Percentiles rank a stretch among this genome's conserved stretches.
Evolutionary conservation across 2,888 invertebrate species (phyloP).

Genomic region (Protophormia terraenovae): DNA sequence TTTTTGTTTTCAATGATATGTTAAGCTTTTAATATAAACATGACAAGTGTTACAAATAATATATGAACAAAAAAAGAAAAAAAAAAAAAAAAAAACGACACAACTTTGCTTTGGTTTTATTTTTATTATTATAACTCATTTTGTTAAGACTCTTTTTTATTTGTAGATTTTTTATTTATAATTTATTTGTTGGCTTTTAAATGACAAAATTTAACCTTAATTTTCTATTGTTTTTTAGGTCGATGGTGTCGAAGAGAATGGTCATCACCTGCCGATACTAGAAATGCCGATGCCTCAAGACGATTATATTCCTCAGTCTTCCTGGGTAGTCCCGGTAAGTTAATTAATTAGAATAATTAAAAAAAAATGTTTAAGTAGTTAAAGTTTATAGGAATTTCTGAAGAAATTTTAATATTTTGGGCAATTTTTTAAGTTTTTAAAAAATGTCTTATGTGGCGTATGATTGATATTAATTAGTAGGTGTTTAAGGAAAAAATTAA

Average conservation of each 20-base stretch:
- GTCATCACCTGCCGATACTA: conserved; percentile 92
- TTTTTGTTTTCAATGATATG: conserved; percentile 53
- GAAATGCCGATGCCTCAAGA: conserved; percentile 90
- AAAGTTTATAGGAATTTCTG: background rate
- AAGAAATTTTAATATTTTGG: background rate
- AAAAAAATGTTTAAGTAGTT: no score
- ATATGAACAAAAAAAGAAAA: no score
- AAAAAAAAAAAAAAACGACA: conserved; percentile 22
- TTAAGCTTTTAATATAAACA: conserved; percentile 72
- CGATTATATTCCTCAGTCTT: conserved; percentile 95
- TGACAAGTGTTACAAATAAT: conserved; percentile 74
- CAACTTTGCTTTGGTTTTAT: conserved; percentile 49
- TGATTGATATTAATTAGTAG: background rate
- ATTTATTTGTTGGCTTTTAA: conserved; percentile 28
- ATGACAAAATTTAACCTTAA: conserved; percentile 20
- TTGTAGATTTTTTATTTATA: conserved; percentile 27
- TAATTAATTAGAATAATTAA: no score
- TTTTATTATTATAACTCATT: background rate
- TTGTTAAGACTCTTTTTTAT: conserved; percentile 15
- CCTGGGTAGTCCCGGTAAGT: conserved; percentile 92
- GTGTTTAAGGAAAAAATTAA: background rate
- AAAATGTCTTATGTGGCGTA: background rate
- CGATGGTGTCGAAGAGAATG: conserved; percentile 97
- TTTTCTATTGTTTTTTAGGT: conserved; percentile 84
- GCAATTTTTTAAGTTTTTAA: background rate